Evolutionary conservation across 1,140 invertebrate genomes (phyloP).

Genomic region (Acromyrmex charruanus): DNA sequence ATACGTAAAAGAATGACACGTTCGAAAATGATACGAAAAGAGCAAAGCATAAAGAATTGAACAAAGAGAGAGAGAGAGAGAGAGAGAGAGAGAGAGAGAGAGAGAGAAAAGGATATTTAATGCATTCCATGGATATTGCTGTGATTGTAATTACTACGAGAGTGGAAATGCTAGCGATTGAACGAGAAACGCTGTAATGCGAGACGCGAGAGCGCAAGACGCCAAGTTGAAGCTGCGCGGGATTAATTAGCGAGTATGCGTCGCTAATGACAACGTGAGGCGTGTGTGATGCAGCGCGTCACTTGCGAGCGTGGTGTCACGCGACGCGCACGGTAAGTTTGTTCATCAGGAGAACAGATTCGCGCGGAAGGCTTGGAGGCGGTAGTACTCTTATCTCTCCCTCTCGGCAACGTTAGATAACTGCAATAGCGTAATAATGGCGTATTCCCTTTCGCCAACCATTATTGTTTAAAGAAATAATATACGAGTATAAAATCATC

Average conservation of each 20-base stretch:
- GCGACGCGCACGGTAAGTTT: conserved; percentile 76
- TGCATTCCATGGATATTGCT: neutral
- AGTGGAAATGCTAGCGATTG: neutral
- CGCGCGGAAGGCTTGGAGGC: neutral
- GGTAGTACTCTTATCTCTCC: neutral
- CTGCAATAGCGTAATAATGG: conserved; percentile 21
- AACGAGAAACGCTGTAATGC: neutral
- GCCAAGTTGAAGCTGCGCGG: neutral
- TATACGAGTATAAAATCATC: neutral
- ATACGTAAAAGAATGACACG: too few relatives aligned
- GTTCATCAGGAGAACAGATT: conserved; percentile 69
- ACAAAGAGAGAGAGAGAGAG: neutral
- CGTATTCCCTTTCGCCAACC: neutral
- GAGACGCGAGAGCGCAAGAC: neutral
- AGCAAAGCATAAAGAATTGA: too few relatives aligned
- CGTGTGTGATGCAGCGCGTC: conserved; percentile 56
- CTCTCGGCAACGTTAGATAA: neutral
- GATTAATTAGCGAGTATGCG: conserved; percentile 2
- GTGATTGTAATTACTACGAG: neutral
- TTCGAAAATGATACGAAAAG: too few relatives aligned
- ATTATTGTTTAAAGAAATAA: neutral
- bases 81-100: neutral
- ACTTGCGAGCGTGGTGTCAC: conserved; percentile 67
- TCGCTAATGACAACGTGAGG: conserved; percentile 33
- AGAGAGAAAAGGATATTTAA: neutral